These are phyloP conservation scores for rat (Rattus norvegicus) DNA, from an alignment of 2,113 vertebrate genomes.

Conservation along the genomic window GRCr8 NC_086039.1:153013001-153013500, in stretches of 20 bases:
- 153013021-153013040: neutral
- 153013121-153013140: neutral
- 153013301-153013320: neutral
- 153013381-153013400: neutral
- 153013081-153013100: neutral
- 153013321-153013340: neutral
- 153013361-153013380: neutral
- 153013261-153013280: neutral
- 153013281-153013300: neutral
- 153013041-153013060: neutral
- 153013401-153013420: conserved; percentile 21
- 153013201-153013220: neutral
- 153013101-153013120: neutral
- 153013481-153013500: neutral
- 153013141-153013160: neutral
- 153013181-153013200: no score
- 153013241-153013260: neutral
- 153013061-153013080: neutral
- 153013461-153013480: no score
- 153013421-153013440: neutral
- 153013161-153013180: neutral
- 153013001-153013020: neutral
- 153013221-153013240: neutral
- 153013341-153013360: neutral
- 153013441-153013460: no score